Percentiles rank a stretch among this genome's conserved stretches.
phyloP scores from a whole-genome alignment of 2,888 invertebrate genomes.

The Phasia obesa region DNA sequence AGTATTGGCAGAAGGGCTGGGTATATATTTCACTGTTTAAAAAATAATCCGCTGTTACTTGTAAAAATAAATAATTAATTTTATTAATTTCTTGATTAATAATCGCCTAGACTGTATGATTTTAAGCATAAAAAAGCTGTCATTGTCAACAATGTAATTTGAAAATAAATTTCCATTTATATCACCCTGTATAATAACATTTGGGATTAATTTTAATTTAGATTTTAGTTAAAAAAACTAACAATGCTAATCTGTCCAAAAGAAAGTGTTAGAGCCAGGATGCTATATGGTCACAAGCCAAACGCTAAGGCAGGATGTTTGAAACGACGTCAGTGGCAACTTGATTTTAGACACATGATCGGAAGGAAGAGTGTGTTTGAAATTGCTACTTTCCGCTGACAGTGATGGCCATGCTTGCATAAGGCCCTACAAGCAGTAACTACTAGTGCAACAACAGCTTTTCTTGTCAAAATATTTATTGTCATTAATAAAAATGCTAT shows the following conservation, averaged over 20 bases:
- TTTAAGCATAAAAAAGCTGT: too few species aligned
- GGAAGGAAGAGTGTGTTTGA: conserved; percentile 70
- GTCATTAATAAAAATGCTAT: conserved; percentile 56
- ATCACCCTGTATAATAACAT: background rate
- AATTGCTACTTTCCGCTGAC: conserved; percentile 65
- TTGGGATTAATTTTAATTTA: background rate
- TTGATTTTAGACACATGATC: conserved; percentile 50
- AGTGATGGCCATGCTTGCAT: conserved; percentile 11
- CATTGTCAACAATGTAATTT: too few species aligned
- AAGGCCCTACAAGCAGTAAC: conserved; percentile 1
- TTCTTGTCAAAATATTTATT: conserved; percentile 65
- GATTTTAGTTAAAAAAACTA: background rate
- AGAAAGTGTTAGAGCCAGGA: conserved; percentile 54
- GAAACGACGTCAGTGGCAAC: conserved; percentile 29
- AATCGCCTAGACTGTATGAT: too few species aligned
- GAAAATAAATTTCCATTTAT: too few species aligned
- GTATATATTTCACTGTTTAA: too few species aligned
- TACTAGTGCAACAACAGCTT: conserved; percentile 39
- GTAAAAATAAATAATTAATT: too few species aligned
- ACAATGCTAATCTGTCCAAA: conserved; percentile 12
- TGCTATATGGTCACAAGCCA: conserved; percentile 54
- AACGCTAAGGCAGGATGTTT: conserved; percentile 32
- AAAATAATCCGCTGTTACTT: too few species aligned
- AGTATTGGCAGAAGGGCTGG: too few species aligned
- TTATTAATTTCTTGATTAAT: too few species aligned